Evolutionary conservation across 1,140 invertebrate genomes (phyloP).

Genomic region (Drosophila kepulauana): DNA sequence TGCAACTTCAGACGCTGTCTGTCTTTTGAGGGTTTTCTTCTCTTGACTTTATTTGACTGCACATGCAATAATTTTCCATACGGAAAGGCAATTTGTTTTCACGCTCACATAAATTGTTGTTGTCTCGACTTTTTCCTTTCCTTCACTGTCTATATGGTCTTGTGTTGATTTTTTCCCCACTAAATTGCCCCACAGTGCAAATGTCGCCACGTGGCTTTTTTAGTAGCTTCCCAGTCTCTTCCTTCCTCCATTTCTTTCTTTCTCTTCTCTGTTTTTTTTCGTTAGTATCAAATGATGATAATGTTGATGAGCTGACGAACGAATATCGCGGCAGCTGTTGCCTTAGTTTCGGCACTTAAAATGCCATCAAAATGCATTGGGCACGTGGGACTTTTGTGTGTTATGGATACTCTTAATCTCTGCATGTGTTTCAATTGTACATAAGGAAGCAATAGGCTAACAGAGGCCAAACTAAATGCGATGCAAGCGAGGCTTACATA

Average conservation of each 20-base stretch:
- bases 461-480: constrained; percentile 31
- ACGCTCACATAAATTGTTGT: constrained; percentile 74
- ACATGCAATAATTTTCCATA: constrained; percentile 74
- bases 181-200: constrained; percentile 50
- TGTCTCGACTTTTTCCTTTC: constrained; percentile 35
- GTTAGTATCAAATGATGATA: constrained; percentile 53
- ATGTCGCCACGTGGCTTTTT: constrained; percentile 55
- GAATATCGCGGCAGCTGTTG: constrained; percentile 48
- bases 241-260: not conserved
- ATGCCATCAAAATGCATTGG: constrained; percentile 74
- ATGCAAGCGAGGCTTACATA: constrained; percentile 55
- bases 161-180: constrained; percentile 35
- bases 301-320: constrained; percentile 62
- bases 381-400: constrained; percentile 56
- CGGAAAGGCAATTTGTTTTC: constrained; percentile 75
- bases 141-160: not conserved
- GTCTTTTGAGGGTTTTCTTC: not conserved
- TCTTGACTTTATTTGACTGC: constrained; percentile 39
- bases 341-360: constrained; percentile 60
- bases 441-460: constrained; percentile 1
- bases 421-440: not conserved
- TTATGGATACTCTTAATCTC: constrained; percentile 33
- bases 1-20: not conserved
- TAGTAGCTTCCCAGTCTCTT: constrained; percentile 10
- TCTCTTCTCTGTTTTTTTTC: constrained; percentile 18